Base-by-base conservation (phyloP, 2,113 vertebrate genomes). In the Butorides virescens region DNA sequence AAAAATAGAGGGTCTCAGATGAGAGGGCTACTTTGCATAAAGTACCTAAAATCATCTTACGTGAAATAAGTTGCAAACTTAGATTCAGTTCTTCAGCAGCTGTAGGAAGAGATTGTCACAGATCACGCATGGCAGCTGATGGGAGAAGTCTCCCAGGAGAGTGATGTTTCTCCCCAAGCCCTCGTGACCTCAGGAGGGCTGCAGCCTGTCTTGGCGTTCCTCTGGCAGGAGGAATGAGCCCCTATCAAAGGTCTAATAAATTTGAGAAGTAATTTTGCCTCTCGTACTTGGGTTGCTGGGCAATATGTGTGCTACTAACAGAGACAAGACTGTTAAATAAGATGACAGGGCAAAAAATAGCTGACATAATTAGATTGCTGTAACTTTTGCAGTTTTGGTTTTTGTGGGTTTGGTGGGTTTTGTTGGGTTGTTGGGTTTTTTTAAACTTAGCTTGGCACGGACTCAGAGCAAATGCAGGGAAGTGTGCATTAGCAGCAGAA, bases 71-170 rank as follows among this genome's bases (percentile, higher is more conserved):
- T 5, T 19, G 9, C 36, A 32, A 42, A 49, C 21, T 26, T 71
- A n/a, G 9, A 10, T 66, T 62, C 55, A n/a, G 36, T 42, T 85
- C 25, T 37, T 50, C 44, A 37, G 61, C 36, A 83, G 39, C 56
- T 68, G 36, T 19, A n/a, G 59, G 79, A 77, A 46, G 56, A 39
- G 21, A 7, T 1, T 7, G 42, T 47, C 25, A 10, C 34, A 29
- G 17, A 30, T 85, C 5, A 17, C 0, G 0, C 0, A 0, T n/a
- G 56, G 56, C 61, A 82, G 36, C 22, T 70, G 75, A 14, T 30
- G 36, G 80, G 46, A 62, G n/a, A 73, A 55, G 26, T 59, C 17
- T 84, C 52, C 50, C 49, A 58, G 52, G 23, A 91, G 20, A 13
- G 25, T 39, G 65, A 47, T 10, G 6, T 9, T 90, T 61, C 59